Evolutionary conservation across 2,888 invertebrate genomes (phyloP).

Genomic region (Odontothrips loti): DNA sequence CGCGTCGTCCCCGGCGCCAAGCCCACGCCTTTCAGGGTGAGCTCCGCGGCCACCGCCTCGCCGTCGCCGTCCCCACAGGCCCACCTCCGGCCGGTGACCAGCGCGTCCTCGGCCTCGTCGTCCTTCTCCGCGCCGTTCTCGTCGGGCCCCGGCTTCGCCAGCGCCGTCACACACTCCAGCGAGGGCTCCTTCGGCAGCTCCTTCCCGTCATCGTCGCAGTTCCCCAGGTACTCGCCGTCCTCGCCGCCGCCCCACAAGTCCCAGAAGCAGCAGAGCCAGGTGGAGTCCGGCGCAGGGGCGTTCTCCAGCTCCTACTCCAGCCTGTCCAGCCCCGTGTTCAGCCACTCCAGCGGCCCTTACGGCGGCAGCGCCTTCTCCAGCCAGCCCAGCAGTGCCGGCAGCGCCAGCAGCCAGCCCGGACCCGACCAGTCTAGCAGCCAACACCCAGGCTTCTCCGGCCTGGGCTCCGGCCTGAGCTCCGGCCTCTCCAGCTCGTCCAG

Average conservation of each 20-base stretch:
- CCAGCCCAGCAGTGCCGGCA: background rate
- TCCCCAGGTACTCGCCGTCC: background rate
- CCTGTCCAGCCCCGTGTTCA: background rate
- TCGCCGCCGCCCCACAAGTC: background rate
- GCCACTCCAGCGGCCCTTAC: background rate
- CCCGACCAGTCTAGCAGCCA: background rate
- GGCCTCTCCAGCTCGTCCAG: background rate
- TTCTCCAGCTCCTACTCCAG: background rate
- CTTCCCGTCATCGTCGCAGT: background rate
- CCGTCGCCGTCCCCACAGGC: background rate
- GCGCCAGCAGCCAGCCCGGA: background rate
- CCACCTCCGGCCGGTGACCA: too few species aligned
- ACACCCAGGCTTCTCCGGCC: background rate
- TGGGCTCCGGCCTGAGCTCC: background rate
- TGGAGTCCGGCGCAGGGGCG: background rate
- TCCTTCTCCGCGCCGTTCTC: background rate
- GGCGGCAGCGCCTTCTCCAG: background rate
- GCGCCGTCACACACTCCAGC: slow-evolving; percentile 11
- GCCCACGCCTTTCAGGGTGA: background rate
- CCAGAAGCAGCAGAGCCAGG: background rate
- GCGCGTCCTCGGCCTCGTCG: background rate
- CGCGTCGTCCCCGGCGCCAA: slow-evolving; percentile 2
- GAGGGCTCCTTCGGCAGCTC: background rate
- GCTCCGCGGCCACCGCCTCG: background rate
- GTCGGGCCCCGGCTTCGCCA: slow-evolving; percentile 1